Percentiles rank a stretch among this genome's conserved stretches.
These are phyloP conservation scores for Platycnemis pennipes DNA, from an alignment of 2,888 invertebrate species.

Conservation along the genomic window DNA sequence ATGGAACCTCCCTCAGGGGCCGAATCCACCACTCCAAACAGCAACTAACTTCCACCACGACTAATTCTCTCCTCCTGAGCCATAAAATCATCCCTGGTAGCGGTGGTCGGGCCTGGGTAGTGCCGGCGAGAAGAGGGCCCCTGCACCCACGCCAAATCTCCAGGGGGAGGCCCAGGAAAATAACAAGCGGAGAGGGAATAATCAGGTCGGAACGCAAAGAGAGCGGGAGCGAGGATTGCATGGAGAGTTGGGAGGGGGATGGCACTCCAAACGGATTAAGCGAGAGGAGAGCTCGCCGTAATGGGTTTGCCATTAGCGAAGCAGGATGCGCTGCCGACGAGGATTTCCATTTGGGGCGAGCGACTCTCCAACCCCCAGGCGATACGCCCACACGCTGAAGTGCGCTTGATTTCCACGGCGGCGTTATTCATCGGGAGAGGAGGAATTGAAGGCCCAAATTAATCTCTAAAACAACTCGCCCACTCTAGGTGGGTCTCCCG, in stretches of 20 bases:
- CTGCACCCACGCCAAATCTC: not conserved
- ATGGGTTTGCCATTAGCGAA: slow-evolving; percentile 25
- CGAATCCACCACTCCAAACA: no score
- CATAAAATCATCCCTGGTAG: no score
- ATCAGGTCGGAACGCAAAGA: not conserved
- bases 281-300: not conserved
- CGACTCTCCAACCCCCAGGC: not conserved
- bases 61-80: no score
- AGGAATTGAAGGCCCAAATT: not conserved
- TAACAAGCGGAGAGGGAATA: slow-evolving; percentile 10
- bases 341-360: slow-evolving; percentile 25
- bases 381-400: not conserved
- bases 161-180: not conserved
- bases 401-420: slow-evolving; percentile 14
- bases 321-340: not conserved
- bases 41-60: no score
- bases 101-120: no score
- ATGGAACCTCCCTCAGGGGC: no score
- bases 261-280: slow-evolving; percentile 14
- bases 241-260: not conserved
- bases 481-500: not conserved
- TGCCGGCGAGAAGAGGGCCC: no score
- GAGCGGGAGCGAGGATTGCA: not conserved
- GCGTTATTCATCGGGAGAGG: not conserved
- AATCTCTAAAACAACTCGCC: not conserved